Evolutionary conservation across 2,888 invertebrate species (phyloP), one percentile per base, ranked within the genome.

Genomic region (Lasioglossum malachurum): DNA sequence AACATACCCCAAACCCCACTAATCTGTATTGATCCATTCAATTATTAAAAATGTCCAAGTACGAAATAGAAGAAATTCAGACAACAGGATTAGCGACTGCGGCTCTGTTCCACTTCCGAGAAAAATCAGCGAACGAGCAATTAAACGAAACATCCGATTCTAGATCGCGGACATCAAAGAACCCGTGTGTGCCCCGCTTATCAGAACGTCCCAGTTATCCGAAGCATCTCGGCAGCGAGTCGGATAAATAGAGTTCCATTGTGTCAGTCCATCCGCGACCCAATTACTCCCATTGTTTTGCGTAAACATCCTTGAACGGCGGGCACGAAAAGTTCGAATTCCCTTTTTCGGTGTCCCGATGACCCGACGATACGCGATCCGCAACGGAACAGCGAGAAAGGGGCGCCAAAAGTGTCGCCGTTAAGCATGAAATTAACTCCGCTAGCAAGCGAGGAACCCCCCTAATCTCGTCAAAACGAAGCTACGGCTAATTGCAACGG

Each of bases 381-480:
- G 69, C 69, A 12, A 41, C 38, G 69, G 12, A 41, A n/a, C 53
- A 53, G 23, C 53, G 53, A 53, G 53, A n/a, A 53, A 53, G 23
- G 2, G 23, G 12, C 69, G 69, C 69, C 73, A 38, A 57, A 57
- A 64, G 71, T 77, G 76, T 71, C 64, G 71, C 73, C 75, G 86
- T 86, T 87, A 78, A 78, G 72, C 49, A 67, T 75, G 86, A 87
- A 86, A 80, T 86, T 78, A 86, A 83, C 60, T 53, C 73, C 16
- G 69, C 31, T 69, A 12, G 53, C 49, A 76, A 72, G 41, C 53
- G 2, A 27, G 10, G 4, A 38, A 38, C 38, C n/a, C 23, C n/a
- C 82, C 71, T 44, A 77, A 82, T 77, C 87, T 87, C 83, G 87
- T 87, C 86, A 78, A 87, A 87, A 87, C 83, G 83, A 87, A 87